Conservation (phyloP, 2,113 vertebrate genomes). For the Cephalopterus ornatus region DNA sequence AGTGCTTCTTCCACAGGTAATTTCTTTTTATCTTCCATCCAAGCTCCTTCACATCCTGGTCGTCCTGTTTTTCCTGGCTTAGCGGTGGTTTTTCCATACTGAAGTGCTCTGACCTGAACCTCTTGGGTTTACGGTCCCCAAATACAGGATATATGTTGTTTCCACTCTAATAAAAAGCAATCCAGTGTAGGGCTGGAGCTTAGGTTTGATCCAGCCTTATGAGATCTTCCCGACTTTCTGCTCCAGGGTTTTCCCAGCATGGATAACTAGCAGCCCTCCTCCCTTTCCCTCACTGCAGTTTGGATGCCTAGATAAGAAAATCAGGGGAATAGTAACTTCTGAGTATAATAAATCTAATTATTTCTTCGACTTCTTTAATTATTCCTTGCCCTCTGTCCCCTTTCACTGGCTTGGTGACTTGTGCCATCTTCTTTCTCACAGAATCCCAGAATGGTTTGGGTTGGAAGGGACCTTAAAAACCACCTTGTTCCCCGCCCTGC, state of each 20-base stretch:
- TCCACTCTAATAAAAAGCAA: neutral
- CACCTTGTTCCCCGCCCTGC: neutral
- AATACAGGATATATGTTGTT: neutral
- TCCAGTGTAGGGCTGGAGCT: neutral
- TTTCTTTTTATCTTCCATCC: neutral
- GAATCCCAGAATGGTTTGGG: neutral
- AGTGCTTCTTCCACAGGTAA: neutral
- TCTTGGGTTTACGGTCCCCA: neutral
- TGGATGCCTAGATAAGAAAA: neutral
- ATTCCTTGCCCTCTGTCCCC: neutral
- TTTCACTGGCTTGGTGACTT: accelerated
- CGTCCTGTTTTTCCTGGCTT: neutral
- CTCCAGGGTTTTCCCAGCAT: accelerated
- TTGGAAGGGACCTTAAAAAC: neutral
- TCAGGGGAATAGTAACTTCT: neutral
- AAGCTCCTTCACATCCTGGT: neutral
- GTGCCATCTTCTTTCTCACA: neutral
- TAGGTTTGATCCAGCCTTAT: neutral
- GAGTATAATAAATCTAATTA: neutral
- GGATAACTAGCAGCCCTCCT: neutral
- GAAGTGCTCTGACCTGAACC: neutral
- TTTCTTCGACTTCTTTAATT: neutral
- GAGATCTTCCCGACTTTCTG: neutral
- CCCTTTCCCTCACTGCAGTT: neutral
- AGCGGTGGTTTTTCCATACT: accelerated